Percentiles rank a stretch among this genome's conserved stretches.
Evolutionary conservation across 2,797 vertebrate species (phyloP).

Genomic region (Saxicola maurus): DNA sequence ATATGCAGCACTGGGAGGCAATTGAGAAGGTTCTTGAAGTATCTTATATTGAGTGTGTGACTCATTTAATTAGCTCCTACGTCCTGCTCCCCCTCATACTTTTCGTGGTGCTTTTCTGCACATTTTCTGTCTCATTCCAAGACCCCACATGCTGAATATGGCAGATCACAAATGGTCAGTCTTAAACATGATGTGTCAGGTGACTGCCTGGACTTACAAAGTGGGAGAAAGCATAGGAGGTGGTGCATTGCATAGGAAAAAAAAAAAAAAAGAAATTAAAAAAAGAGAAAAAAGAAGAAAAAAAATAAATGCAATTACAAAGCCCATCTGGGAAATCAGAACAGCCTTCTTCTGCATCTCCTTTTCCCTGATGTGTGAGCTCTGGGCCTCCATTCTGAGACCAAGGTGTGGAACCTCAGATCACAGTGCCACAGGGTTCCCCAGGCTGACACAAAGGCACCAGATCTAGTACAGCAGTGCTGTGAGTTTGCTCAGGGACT

Average conservation of each 20-base stretch:
- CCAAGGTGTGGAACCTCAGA: background rate
- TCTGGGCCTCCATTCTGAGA: background rate
- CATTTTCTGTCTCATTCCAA: background rate
- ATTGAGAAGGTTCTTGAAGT: background rate
- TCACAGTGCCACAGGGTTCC: background rate
- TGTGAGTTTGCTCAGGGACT: background rate
- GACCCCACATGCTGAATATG: background rate
- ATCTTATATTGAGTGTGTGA: background rate
- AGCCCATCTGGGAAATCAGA: background rate
- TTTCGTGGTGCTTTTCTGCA: background rate
- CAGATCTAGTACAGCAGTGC: background rate
- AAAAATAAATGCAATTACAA: background rate
- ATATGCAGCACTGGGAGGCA: background rate
- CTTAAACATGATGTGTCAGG: background rate
- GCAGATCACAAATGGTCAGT: background rate
- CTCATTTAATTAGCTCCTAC: constrained; percentile 6
- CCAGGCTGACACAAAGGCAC: background rate
- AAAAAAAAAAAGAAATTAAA: background rate
- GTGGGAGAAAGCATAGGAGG: background rate
- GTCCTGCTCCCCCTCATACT: background rate
- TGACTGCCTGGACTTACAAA: background rate
- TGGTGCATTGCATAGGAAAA: background rate
- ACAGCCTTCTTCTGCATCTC: background rate
- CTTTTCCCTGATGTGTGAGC: background rate
- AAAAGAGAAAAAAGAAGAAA: background rate